Base-by-base conservation (phyloP, 92 coral and sea anemone genomes). In the Zoanthus gigantus region DNA sequence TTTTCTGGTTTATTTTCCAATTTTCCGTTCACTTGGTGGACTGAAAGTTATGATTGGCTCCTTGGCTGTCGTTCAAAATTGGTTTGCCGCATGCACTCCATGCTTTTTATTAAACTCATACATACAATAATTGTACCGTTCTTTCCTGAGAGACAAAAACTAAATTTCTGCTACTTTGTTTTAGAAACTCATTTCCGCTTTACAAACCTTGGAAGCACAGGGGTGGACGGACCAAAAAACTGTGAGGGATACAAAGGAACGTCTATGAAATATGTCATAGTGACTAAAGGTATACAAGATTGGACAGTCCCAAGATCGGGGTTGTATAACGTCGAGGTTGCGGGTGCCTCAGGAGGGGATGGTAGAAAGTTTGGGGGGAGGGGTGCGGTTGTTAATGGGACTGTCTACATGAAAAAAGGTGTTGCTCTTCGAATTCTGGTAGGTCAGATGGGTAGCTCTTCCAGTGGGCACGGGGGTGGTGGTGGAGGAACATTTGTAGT, bases 401-500 rank as follows among this genome's bases (percentile, higher is more conserved):
- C 74, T 23, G 75, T 67, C 23, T 65, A 65, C 44, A 48, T 81
- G n/a, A 67, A 18, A 30, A 65, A 81, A 47, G 85, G 76, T 15
- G 7, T 23, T 50, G 75, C 67, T 81, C 46, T 81, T 30, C 76
- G 44, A 66, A 50, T 81, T 48, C 16, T 81, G 17, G 57, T 81
- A n/a, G 85, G 85, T 45, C 85, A 81, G 29, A 81, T 66, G 85
- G 85, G 85, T 12, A 47, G 66, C 1, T 45, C 60, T 7, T 12
- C 13, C 0, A 32, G 7, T 7, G 9, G 0, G 47, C 23, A 17
- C 14, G 85, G 85, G 47, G 47, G 85, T 37, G 85, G 85, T 30
- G 85, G 85, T 44, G 85, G 85, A 65, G 85, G 85, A 1, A 45
- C 85, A 9, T 81, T 81, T 45, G 58, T 81, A 12, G 76, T 81